Base-by-base conservation (phyloP, 2,888 invertebrate species). In the Trypoxylon attenuatum region DNA sequence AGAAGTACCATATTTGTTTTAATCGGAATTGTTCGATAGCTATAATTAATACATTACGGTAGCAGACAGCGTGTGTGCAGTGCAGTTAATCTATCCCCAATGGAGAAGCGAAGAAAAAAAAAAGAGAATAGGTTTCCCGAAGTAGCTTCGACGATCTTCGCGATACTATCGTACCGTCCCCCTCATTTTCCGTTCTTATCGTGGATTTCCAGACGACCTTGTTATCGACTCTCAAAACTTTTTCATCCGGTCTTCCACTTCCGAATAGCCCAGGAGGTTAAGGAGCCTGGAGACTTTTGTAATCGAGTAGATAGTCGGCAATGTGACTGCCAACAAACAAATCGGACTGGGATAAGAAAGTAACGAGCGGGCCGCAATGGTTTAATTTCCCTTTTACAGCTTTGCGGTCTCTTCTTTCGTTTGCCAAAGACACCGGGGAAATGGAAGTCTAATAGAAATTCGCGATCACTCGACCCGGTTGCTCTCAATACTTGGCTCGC, bases 211-310 rank as follows among this genome's bases (percentile, higher is more conserved):
- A 21, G 16, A 21, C 38, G 16, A 51, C 41, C 51, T 41, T 39
- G 51, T 51, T 51, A 51, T 51, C 51, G 39, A 51, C 41, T 41
- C 41, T 5, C 41, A 25, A 41, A 51, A 41, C 41, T 23, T 51
- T 39, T 25, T 41, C 22, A 6, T 23, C 23, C 21, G 27, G 8
- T 33, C 19, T n/a, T 33, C 21, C 5, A 5, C 5, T 15, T 15
- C 6, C 23, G 13, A 5, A n/a, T n/a, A n/a, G n/a, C n/a, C n/a
- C 15, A 2, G 22, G n/a, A 5, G 18, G 25, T 5, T 3, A 16
- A 16, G 16, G 21, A 18, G 5, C 42, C 2, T 19, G 5, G 19
- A 18, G 6, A n/a, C 21, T n/a, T 22, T 5, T 18, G 43, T 43
- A 21, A 43, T 18, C 21, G 18, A 43, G n/a, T 22, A 18, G 21